Evolutionary conservation across 2,113 vertebrate species (phyloP).

Genomic region (Eira barbara): DNA sequence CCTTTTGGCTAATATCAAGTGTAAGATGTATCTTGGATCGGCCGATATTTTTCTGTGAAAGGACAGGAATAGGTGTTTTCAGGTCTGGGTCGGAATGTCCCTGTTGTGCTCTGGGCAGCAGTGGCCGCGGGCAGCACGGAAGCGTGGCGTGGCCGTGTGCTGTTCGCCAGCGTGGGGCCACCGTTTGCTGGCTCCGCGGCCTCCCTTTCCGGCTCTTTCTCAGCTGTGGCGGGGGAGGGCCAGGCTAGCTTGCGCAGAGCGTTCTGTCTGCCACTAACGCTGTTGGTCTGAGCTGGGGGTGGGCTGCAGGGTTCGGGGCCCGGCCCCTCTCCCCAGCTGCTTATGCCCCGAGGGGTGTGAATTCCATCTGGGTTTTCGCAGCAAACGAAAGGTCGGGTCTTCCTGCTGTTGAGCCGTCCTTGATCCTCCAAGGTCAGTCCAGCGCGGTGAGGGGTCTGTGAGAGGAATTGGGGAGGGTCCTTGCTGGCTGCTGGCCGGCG

Average conservation of each 20-base stretch:
- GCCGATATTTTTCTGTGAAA: neutral
- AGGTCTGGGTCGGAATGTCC: no score
- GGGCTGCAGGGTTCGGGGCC: neutral
- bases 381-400: neutral
- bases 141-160: fast-evolving
- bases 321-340: neutral
- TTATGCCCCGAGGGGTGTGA: neutral
- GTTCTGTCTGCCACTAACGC: fast-evolving
- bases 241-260: neutral
- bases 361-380: fast-evolving
- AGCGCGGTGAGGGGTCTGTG: neutral
- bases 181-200: fast-evolving
- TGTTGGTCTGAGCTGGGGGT: no score
- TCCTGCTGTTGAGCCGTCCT: neutral
- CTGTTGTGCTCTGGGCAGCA: no score
- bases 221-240: no score
- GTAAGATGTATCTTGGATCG: neutral
- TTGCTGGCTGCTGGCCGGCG: neutral
- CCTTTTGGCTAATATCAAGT: no score
- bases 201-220: neutral
- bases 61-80: neutral
- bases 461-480: neutral
- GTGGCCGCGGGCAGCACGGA: no score
- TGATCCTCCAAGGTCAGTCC: neutral
- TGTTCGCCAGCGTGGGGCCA: fast-evolving